phyloP scores from a whole-genome alignment of 2,113 vertebrate species.

The Thunnus thynnus region DNA sequence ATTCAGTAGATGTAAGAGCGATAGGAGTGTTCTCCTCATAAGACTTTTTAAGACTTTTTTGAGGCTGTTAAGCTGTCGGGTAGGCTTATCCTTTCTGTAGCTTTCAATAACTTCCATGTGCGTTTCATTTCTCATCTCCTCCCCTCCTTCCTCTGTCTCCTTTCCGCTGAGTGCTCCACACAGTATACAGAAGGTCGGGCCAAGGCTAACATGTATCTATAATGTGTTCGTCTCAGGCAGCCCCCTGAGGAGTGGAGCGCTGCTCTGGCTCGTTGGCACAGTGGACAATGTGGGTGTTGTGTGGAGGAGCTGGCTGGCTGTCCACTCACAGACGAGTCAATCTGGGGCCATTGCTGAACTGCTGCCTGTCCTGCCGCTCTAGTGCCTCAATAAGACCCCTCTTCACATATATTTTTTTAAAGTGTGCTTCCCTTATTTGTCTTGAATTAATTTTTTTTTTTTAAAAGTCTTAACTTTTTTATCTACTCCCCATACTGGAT shows the following conservation, averaged over 20 bases:
- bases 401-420: slow-evolving; percentile 49
- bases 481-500: slow-evolving; percentile 18
- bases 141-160: slow-evolving; percentile 64
- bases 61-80: slow-evolving; percentile 50
- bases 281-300: slow-evolving; percentile 97
- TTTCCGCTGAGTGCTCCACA: slow-evolving; percentile 70
- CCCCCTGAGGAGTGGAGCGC: slow-evolving; percentile 83
- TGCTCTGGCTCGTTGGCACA: slow-evolving; percentile 87
- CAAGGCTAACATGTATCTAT: slow-evolving; percentile 86
- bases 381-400: slow-evolving; percentile 63
- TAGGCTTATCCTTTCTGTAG: slow-evolving; percentile 50
- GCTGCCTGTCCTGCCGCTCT: slow-evolving; percentile 73
- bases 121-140: slow-evolving; percentile 76
- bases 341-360: slow-evolving; percentile 89
- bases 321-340: slow-evolving; percentile 90
- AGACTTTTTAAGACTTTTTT: slow-evolving; percentile 56
- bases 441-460: slow-evolving; percentile 45
- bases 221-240: slow-evolving; percentile 79
- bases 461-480: slow-evolving; percentile 22
- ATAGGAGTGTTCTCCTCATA: slow-evolving; percentile 45
- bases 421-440: slow-evolving; percentile 48
- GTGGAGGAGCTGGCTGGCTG: slow-evolving; percentile 89
- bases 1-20: slow-evolving; percentile 43
- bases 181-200: slow-evolving; percentile 75
- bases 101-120: slow-evolving; percentile 74